A percentile compares a stretch with the other conserved stretches of the same genome.
Evolutionary conservation across 2,888 invertebrate species (phyloP).

Genomic region (Brachycybe producta): DNA sequence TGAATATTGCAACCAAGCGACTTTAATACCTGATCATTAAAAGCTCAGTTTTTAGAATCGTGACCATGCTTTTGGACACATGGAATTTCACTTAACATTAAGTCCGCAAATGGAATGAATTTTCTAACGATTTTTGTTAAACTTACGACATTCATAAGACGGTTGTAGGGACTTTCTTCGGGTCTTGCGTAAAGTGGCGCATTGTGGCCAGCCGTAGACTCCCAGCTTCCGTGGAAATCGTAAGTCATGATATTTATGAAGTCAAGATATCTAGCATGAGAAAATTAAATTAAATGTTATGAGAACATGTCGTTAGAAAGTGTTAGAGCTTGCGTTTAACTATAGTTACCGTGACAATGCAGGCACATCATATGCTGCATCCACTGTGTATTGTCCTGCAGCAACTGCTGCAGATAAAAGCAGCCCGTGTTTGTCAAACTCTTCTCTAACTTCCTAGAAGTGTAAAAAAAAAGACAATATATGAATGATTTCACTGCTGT

Average conservation of each 20-base stretch:
- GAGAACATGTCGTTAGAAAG: neutral
- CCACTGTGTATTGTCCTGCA: conserved; percentile 37
- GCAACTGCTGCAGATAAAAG: conserved; percentile 48
- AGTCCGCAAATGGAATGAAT: too few relatives aligned
- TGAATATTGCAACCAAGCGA: too few relatives aligned
- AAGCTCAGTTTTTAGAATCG: too few relatives aligned
- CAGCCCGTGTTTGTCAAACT: conserved; percentile 42
- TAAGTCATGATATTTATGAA: conserved; percentile 31
- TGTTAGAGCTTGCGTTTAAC: neutral
- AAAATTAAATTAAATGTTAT: neutral
- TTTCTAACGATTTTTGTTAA: neutral
- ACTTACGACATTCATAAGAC: conserved; percentile 1
- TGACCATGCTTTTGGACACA: too few relatives aligned
- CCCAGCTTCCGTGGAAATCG: conserved; percentile 30
- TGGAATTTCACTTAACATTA: too few relatives aligned
- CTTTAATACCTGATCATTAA: too few relatives aligned
- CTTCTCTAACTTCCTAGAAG: conserved; percentile 41
- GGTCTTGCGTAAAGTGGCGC: conserved; percentile 25
- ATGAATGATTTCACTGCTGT: too few relatives aligned
- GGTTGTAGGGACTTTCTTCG: neutral
- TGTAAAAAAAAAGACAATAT: too few relatives aligned
- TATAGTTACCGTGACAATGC: conserved; percentile 40
- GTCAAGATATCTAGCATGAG: conserved; percentile 26
- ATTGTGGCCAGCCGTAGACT: conserved; percentile 27
- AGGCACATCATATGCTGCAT: conserved; percentile 46